These are phyloP conservation scores for Umimayanthus kanabou DNA, from an alignment of 92 coral and sea anemone genomes.

Conservation along the genomic window DNA sequence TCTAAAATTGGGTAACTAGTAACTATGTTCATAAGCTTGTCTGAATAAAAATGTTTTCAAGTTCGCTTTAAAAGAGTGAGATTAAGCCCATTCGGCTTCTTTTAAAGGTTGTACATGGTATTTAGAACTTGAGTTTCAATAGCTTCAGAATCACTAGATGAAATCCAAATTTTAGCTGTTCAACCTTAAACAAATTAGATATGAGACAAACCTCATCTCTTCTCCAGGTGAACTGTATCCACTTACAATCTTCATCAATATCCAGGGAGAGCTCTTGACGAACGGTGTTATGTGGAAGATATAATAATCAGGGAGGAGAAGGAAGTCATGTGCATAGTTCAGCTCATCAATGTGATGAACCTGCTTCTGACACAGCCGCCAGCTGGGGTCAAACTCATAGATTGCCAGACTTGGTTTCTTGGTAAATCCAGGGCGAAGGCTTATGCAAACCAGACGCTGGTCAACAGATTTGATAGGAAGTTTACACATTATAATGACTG, in stretches of 20 bases:
- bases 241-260: constrained; percentile 53
- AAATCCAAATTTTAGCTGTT: neutral
- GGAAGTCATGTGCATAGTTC: constrained; percentile 83
- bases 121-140: too few species aligned
- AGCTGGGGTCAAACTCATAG: constrained; percentile 71
- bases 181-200: neutral
- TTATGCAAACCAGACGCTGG: constrained; percentile 78
- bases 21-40: too few species aligned
- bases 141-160: too few species aligned
- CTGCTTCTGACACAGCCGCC: constrained; percentile 73
- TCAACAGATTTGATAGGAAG: constrained; percentile 19
- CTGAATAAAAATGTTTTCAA: too few species aligned
- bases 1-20: too few species aligned
- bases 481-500: too few species aligned
- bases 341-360: constrained; percentile 70
- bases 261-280: constrained; percentile 61
- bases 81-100: too few species aligned
- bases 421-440: constrained; percentile 68
- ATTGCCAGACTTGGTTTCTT: constrained; percentile 63
- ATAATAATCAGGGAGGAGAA: constrained; percentile 76
- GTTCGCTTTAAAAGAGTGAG: too few species aligned
- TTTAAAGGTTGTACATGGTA: too few species aligned
- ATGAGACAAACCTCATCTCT: constrained; percentile 54
- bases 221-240: constrained; percentile 72
- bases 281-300: constrained; percentile 87